These are phyloP conservation scores for Apodemia duryi DNA, from an alignment of 2,888 invertebrate species.

Conservation along the genomic window DNA sequence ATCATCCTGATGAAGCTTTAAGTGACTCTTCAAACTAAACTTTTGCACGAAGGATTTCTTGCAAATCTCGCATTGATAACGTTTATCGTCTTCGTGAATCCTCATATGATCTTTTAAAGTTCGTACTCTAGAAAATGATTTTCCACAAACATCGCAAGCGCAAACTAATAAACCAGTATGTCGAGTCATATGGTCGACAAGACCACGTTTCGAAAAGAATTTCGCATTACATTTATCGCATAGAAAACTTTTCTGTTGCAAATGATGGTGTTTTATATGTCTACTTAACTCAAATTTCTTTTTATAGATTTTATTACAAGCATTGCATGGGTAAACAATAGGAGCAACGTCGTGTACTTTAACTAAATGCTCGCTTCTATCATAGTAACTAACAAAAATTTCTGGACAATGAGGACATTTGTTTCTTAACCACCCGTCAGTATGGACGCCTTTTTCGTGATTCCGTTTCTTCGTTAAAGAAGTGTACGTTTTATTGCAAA, in stretches of 20 bases:
- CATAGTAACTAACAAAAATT: slow-evolving; percentile 69
- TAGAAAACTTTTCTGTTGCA: slow-evolving; percentile 60
- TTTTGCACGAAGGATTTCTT: slow-evolving; percentile 68
- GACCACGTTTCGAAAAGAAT: slow-evolving; percentile 66
- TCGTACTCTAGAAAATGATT: slow-evolving; percentile 51
- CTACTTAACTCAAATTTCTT: slow-evolving; percentile 67
- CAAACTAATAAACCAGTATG: slow-evolving; percentile 55
- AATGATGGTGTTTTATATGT: slow-evolving; percentile 67
- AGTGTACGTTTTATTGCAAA: slow-evolving; percentile 75
- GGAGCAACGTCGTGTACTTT: slow-evolving; percentile 60
- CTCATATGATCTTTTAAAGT: slow-evolving; percentile 61
- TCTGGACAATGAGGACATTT: slow-evolving; percentile 70
- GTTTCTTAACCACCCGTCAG: slow-evolving; percentile 66
- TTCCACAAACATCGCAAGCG: slow-evolving; percentile 60
- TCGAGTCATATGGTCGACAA: slow-evolving; percentile 56
- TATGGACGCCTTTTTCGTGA: slow-evolving; percentile 69
- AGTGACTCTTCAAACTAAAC: slow-evolving; percentile 62
- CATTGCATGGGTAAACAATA: slow-evolving; percentile 60
- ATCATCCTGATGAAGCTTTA: slow-evolving; percentile 65
- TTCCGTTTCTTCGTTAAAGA: slow-evolving; percentile 67
- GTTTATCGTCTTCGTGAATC: slow-evolving; percentile 56
- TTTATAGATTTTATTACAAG: slow-evolving; percentile 66
- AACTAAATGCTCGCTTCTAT: slow-evolving; percentile 62
- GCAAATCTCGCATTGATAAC: slow-evolving; percentile 64
- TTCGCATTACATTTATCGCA: slow-evolving; percentile 68